These are phyloP conservation scores for Lanius collurio DNA, from an alignment of 2,113 vertebrate genomes.

Conservation along the genomic window DNA sequence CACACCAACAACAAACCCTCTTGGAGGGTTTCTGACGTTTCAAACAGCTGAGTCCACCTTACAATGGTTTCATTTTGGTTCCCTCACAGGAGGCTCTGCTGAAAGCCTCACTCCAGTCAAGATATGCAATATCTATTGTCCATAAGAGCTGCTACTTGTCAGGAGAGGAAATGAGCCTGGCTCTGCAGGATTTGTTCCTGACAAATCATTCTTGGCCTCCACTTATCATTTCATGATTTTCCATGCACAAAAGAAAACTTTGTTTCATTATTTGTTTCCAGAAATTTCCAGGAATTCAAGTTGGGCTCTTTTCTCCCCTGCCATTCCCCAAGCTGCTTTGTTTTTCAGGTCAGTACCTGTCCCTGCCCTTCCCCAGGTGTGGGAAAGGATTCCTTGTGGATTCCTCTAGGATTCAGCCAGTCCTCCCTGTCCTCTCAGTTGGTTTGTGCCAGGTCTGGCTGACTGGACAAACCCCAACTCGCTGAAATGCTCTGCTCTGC, in stretches of 20 bases:
- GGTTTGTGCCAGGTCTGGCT: not conserved
- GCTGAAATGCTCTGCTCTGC: not conserved
- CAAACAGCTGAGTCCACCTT: not conserved
- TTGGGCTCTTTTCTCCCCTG: not conserved
- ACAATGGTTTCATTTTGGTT: not conserved
- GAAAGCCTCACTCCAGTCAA: conserved; percentile 5
- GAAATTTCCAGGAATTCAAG: not conserved
- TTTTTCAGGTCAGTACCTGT: not conserved
- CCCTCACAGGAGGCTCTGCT: not conserved
- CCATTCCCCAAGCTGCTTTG: not conserved
- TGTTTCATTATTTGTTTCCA: not conserved
- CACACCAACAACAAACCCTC: not conserved
- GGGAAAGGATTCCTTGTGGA: not conserved
- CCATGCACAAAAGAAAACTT: conserved; percentile 22
- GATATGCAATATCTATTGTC: conserved; percentile 25
- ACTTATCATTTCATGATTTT: conserved; percentile 31
- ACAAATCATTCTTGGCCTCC: conserved; percentile 29
- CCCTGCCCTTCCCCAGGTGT: not conserved
- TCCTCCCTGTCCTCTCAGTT: rapidly evolving
- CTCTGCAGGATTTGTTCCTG: conserved; percentile 28
- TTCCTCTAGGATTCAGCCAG: not conserved
- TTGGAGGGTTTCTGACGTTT: not conserved
- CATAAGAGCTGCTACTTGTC: conserved; percentile 12
- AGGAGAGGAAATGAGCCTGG: conserved; percentile 18
- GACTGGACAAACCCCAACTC: not conserved